phyloP scores from a whole-genome alignment of 2,113 vertebrate species.

The Perca fluviatilis region DNA sequence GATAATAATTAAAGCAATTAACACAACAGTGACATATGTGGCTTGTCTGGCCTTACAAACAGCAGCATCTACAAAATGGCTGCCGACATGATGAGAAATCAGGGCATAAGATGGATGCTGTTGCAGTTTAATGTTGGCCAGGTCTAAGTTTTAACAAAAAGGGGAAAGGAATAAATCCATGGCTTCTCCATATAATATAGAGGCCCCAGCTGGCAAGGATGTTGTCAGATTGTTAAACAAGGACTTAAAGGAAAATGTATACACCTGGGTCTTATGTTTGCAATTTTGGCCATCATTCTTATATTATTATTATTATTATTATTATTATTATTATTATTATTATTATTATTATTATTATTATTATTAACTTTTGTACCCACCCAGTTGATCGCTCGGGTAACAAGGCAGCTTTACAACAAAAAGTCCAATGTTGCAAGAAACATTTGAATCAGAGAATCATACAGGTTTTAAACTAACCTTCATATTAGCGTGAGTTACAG shows the following conservation, averaged over 20 bases:
- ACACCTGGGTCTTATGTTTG: not conserved
- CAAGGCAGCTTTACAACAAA: not conserved
- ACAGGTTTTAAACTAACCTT: not conserved
- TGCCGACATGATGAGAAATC: not conserved
- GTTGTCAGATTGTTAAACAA: not conserved
- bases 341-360: no score
- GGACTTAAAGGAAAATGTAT: not conserved
- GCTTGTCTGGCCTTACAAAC: constrained; percentile 24
- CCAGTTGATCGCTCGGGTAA: not conserved
- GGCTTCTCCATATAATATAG: not conserved
- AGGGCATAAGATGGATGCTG: constrained; percentile 50
- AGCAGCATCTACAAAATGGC: constrained; percentile 56
- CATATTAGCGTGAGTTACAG: not conserved
- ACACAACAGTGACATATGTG: constrained; percentile 67
- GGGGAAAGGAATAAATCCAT: not conserved
- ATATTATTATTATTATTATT: no score
- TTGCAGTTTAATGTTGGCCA: not conserved
- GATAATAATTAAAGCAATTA: constrained; percentile 67
- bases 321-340: no score
- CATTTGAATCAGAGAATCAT: not conserved
- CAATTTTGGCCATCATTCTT: not conserved
- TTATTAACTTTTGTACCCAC: not conserved
- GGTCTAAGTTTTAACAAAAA: not conserved
- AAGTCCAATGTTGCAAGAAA: not conserved
- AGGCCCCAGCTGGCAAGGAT: not conserved